A percentile compares a stretch with the other conserved stretches of the same genome.
phyloP scores from a whole-genome alignment of 1,140 invertebrate species.

The Ephestia elutella region DNA sequence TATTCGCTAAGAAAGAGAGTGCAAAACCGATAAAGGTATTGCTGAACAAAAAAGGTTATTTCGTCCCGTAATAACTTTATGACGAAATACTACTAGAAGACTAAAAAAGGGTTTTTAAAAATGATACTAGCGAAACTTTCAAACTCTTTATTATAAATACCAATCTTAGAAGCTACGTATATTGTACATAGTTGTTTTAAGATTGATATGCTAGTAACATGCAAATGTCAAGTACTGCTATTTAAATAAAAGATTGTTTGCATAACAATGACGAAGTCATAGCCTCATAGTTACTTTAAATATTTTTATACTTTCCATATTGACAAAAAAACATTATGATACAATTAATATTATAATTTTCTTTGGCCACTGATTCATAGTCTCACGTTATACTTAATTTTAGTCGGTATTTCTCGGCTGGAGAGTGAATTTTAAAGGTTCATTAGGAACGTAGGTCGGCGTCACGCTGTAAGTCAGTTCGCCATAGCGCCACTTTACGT shows the following conservation, averaged over 20 bases:
- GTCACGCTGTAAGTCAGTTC: constrained; percentile 81
- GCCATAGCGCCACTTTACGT: constrained; percentile 78
- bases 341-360: neutral
- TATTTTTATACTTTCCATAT: neutral
- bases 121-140: neutral
- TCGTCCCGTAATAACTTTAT: neutral
- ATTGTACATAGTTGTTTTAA: neutral
- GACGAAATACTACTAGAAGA: neutral
- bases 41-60: too few relatives aligned
- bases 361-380: neutral
- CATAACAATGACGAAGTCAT: neutral
- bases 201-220: neutral
- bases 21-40: too few relatives aligned
- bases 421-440: constrained; percentile 79
- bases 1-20: too few relatives aligned
- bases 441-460: constrained; percentile 81
- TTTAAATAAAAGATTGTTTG: constrained; percentile 5
- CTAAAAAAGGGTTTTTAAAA: neutral
- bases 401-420: constrained; percentile 37
- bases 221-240: neutral
- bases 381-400: neutral
- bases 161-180: neutral
- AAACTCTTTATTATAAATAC: neutral
- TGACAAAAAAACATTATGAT: neutral
- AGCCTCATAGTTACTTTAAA: neutral